phyloP scores from a whole-genome alignment of 2,797 vertebrate species.

The Spinibarbus caldwelli region DNA sequence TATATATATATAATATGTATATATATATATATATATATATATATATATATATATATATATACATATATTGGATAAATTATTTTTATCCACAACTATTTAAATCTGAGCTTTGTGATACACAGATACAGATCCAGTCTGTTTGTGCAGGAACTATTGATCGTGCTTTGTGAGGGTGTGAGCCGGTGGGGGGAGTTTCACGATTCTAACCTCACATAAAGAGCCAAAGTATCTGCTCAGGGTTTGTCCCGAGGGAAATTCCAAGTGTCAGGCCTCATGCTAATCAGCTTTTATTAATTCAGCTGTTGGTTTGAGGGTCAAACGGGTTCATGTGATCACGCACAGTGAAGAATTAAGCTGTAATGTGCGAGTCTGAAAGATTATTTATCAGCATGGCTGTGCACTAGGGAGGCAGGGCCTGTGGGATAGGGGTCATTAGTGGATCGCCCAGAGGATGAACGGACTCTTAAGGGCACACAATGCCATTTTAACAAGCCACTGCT shows the following conservation, averaged over 20 bases:
- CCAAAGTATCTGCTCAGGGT: constrained; percentile 26
- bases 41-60: too few species aligned
- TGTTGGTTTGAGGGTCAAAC: constrained; percentile 43
- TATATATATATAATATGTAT: too few species aligned
- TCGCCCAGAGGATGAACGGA: constrained; percentile 29
- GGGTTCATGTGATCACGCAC: constrained; percentile 25
- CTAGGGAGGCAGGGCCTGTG: background rate
- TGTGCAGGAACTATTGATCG: constrained; percentile 54
- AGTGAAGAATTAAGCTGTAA: constrained; percentile 29
- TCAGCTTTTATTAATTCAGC: constrained; percentile 60
- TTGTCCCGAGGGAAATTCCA: constrained; percentile 44
- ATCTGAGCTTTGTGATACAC: constrained; percentile 10
- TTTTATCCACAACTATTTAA: constrained; percentile 29
- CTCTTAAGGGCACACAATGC: constrained; percentile 17
- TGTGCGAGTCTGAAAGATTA: constrained; percentile 11
- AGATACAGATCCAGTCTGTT: constrained; percentile 37
- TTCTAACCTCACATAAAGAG: constrained; percentile 41
- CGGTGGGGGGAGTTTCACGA: constrained; percentile 2
- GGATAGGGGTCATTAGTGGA: constrained; percentile 51
- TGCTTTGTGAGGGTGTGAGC: constrained; percentile 6
- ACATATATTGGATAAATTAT: too few species aligned
- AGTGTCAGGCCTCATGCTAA: constrained; percentile 53
- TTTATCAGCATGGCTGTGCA: constrained; percentile 41
- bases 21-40: too few species aligned
- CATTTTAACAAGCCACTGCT: constrained; percentile 41